Conservation (phyloP, 2,113 vertebrate genomes). For the Fulica atra region DNA sequence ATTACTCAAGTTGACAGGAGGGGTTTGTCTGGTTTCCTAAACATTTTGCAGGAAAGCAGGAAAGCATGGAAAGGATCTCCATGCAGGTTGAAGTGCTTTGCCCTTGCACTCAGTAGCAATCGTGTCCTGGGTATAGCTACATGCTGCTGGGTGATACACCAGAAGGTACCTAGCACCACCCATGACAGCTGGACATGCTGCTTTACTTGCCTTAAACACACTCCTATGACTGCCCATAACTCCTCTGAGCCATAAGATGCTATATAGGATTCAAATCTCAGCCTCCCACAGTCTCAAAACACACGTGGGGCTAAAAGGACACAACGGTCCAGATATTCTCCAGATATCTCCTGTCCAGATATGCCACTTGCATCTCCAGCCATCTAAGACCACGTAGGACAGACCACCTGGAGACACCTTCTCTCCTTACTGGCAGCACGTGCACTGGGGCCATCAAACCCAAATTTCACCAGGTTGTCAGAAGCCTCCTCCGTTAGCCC, state of each 20-base stretch:
- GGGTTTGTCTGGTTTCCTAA: not conserved
- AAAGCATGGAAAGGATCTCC: not conserved
- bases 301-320: not conserved
- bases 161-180: not conserved
- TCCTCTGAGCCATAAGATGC: not conserved
- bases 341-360: not conserved
- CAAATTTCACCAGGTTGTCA: not conserved
- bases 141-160: not conserved
- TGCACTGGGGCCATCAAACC: not conserved
- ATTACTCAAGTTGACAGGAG: not conserved
- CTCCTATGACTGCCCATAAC: not conserved
- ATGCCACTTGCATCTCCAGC: not conserved
- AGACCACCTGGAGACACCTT: not conserved
- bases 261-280: not conserved
- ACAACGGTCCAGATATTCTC: too few relatives aligned
- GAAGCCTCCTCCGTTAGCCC: not conserved
- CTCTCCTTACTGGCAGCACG: not conserved
- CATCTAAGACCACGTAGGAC: rapidly evolving
- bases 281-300: not conserved
- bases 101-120: not conserved
- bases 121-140: not conserved
- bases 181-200: not conserved
- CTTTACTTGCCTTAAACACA: not conserved
- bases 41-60: not conserved
- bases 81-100: not conserved